These are phyloP conservation scores for Fistularia commersonii DNA, from an alignment of 2,797 vertebrate species.

Conservation along the genomic window DNA sequence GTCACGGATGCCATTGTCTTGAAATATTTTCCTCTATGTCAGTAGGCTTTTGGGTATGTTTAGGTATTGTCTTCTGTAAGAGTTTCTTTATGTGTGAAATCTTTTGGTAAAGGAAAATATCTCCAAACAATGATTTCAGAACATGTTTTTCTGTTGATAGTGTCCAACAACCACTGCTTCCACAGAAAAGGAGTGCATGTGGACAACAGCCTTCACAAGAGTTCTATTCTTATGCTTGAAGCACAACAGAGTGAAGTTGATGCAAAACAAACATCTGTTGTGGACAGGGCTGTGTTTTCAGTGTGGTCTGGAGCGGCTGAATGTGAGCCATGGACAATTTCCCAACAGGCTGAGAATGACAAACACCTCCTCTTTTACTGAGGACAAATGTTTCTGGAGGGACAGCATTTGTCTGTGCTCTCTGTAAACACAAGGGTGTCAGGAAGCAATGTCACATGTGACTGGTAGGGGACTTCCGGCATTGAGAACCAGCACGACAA, in stretches of 20 bases:
- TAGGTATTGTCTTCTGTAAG: not conserved
- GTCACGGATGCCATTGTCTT: not conserved
- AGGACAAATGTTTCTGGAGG: slow-evolving; percentile 68
- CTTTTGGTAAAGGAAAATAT: slow-evolving; percentile 16
- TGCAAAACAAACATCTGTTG: slow-evolving; percentile 79
- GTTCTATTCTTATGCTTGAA: slow-evolving; percentile 71
- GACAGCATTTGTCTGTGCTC: slow-evolving; percentile 49
- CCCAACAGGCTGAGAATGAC: slow-evolving; percentile 65
- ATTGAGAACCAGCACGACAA: slow-evolving; percentile 55
- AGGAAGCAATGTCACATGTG: slow-evolving; percentile 70
- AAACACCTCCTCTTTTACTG: slow-evolving; percentile 62
- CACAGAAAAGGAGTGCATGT: slow-evolving; percentile 62
- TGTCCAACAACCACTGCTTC: slow-evolving; percentile 49
- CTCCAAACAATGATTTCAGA: slow-evolving; percentile 16
- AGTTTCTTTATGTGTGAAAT: slow-evolving; percentile 16
- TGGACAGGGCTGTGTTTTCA: slow-evolving; percentile 69
- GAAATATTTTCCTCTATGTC: not conserved
- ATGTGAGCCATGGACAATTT: slow-evolving; percentile 65
- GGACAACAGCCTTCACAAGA: slow-evolving; percentile 55
- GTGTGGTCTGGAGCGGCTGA: slow-evolving; percentile 73
- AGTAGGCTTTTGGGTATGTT: not conserved
- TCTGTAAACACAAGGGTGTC: slow-evolving; percentile 72
- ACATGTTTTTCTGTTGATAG: slow-evolving; percentile 40
- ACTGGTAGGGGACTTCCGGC: slow-evolving; percentile 69
- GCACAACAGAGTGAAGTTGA: slow-evolving; percentile 57